Percentiles rank a stretch among this genome's conserved stretches.
These are phyloP conservation scores for Lutjanus argentimaculatus DNA, from an alignment of 2,797 vertebrate genomes.

Conservation along the genomic window DNA sequence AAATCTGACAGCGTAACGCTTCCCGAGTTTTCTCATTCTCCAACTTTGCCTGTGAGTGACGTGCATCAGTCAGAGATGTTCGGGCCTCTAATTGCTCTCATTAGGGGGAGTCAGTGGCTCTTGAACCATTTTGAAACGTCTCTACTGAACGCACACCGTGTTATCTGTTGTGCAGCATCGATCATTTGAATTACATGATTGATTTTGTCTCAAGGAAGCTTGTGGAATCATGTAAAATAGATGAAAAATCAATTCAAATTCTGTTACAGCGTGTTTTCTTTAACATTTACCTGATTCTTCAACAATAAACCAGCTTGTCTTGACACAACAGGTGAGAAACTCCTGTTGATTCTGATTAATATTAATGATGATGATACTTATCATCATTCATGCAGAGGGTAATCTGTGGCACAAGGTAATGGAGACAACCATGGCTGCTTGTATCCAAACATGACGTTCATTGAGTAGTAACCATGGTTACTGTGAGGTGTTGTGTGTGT, in stretches of 20 bases:
- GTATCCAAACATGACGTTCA: slow-evolving; percentile 51
- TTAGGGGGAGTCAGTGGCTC: slow-evolving; percentile 21
- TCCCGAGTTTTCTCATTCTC: slow-evolving; percentile 34
- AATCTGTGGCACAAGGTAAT: slow-evolving; percentile 29
- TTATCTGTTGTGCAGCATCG: slow-evolving; percentile 5
- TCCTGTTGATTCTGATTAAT: slow-evolving; percentile 22
- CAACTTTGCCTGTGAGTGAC: slow-evolving; percentile 43
- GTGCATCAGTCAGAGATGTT: slow-evolving; percentile 42
- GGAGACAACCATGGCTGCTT: slow-evolving; percentile 38
- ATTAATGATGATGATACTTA: slow-evolving; percentile 8
- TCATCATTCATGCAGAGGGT: slow-evolving; percentile 32
- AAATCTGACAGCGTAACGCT: slow-evolving; percentile 39
- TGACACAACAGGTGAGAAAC: slow-evolving; percentile 25
- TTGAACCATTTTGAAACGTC: slow-evolving; percentile 2
- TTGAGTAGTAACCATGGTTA: slow-evolving; percentile 73
- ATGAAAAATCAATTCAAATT: slow-evolving; percentile 12
- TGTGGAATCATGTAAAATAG: slow-evolving; percentile 8
- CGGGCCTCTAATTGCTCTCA: slow-evolving; percentile 27
- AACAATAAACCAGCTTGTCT: not conserved
- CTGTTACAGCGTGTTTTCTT: slow-evolving; percentile 2
- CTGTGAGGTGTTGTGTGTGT: slow-evolving; percentile 17
- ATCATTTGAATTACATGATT: slow-evolving; percentile 38
- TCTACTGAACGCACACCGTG: slow-evolving; percentile 5
- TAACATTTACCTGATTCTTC: not conserved
- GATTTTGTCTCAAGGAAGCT: slow-evolving; percentile 31